These are phyloP conservation scores for Lordiphosa collinella DNA, from an alignment of 1,140 invertebrate species.

Conservation along the genomic window DNA sequence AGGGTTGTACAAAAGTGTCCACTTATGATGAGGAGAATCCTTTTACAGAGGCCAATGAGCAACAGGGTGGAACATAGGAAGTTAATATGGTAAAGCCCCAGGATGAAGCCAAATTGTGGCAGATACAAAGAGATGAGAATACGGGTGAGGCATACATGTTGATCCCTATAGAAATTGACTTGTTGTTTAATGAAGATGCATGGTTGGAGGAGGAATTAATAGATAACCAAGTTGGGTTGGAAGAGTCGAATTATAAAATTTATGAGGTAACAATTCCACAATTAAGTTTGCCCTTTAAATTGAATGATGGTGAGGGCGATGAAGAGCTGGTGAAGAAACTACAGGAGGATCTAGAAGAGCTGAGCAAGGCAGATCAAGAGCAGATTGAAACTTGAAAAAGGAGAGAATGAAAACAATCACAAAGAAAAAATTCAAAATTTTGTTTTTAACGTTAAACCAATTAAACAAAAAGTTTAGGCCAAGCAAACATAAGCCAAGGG, in stretches of 20 bases:
- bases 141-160: conserved; percentile 49
- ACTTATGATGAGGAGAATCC: background rate
- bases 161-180: conserved; percentile 35
- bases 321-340: background rate
- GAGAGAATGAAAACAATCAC: background rate
- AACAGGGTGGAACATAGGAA: background rate
- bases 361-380: background rate
- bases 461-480: no score
- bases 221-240: background rate
- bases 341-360: background rate
- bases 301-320: background rate
- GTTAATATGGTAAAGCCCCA: conserved; percentile 10
- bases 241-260: background rate
- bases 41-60: conserved; percentile 12
- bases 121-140: conserved; percentile 8
- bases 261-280: conserved; percentile 1
- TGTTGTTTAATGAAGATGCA: conserved; percentile 21
- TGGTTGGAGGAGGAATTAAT: background rate
- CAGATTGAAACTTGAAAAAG: background rate
- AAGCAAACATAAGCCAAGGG: no score
- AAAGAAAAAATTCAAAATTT: background rate
- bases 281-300: background rate
- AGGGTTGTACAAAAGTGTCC: background rate
- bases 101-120: conserved; percentile 10
- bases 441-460: no score